Conservation (phyloP, 2,113 vertebrate genomes). For the Galemys pyrenaicus region DNA sequence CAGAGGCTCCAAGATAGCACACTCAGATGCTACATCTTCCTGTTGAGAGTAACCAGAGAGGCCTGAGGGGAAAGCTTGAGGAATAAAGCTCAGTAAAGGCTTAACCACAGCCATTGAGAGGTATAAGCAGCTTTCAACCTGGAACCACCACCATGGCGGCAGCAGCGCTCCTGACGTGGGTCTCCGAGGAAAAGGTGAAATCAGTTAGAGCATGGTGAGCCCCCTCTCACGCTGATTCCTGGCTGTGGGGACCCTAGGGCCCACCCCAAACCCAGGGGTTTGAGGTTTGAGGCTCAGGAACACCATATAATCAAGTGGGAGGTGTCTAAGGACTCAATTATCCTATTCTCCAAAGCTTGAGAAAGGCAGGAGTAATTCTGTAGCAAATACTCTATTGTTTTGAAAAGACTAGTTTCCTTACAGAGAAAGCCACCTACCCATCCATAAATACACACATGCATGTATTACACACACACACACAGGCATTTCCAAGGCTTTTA, state of each 20-base stretch:
- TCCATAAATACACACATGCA: not conserved
- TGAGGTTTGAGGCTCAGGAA: not conserved
- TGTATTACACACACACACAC: not conserved
- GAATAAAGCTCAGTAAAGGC: not conserved
- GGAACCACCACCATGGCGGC: not conserved
- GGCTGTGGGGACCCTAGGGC: too few species aligned
- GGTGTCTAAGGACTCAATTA: not conserved
- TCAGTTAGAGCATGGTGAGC: not conserved
- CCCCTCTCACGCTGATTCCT: not conserved
- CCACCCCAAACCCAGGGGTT: too few species aligned
- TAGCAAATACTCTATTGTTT: not conserved
- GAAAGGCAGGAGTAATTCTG: not conserved
- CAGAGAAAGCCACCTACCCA: too few species aligned
- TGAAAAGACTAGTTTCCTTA: not conserved
- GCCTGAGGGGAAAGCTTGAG: fast-evolving
- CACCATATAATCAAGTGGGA: fast-evolving
- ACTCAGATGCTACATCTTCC: not conserved
- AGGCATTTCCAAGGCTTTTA: not conserved
- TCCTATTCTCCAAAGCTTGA: not conserved
- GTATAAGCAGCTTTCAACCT: not conserved
- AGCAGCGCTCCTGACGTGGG: not conserved
- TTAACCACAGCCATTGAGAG: not conserved
- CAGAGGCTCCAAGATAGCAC: too few species aligned
- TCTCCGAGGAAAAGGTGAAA: not conserved
- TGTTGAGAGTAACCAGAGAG: not conserved